Evolutionary conservation across 2,888 invertebrate species (phyloP).

Genomic region (Hypsopygia costalis): DNA sequence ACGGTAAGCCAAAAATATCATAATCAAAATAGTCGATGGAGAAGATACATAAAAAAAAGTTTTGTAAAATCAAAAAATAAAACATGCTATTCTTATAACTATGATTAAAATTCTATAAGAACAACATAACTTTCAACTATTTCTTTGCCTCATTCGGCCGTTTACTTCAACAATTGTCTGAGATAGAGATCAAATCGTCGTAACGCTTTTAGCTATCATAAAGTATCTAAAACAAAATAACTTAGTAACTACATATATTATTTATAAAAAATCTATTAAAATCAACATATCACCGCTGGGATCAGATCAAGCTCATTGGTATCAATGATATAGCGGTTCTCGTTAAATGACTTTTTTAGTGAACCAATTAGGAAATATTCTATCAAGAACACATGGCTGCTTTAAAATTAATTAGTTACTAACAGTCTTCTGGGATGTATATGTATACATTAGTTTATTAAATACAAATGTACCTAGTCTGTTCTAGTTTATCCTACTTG

Average conservation of each 20-base stretch:
- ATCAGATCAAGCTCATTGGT: conserved; percentile 27
- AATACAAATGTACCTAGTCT: no score
- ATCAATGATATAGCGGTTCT: conserved; percentile 5
- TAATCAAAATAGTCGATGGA: conserved; percentile 26
- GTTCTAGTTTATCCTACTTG: conserved; percentile 4
- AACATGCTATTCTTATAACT: conserved; percentile 62
- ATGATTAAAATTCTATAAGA: conserved; percentile 39
- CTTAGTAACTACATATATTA: conserved; percentile 37
- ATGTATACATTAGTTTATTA: no score
- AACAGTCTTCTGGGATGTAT: not conserved
- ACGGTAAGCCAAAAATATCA: conserved; percentile 39
- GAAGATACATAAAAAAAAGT: conserved; percentile 43
- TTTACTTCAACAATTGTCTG: conserved; percentile 75
- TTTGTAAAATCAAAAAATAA: conserved; percentile 64
- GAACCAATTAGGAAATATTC: not conserved
- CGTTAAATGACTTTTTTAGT: conserved; percentile 10
- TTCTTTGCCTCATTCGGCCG: conserved; percentile 41
- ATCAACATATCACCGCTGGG: conserved; percentile 25
- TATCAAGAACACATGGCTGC: no score
- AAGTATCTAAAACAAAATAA: conserved; percentile 44
- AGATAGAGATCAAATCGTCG: conserved; percentile 64
- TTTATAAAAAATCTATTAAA: conserved; percentile 46
- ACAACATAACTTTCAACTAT: conserved; percentile 27
- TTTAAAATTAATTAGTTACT: not conserved
- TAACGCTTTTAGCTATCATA: conserved; percentile 66